Evolutionary conservation across 2,113 vertebrate genomes (phyloP).

Genomic region (Anoplopoma fimbria): DNA sequence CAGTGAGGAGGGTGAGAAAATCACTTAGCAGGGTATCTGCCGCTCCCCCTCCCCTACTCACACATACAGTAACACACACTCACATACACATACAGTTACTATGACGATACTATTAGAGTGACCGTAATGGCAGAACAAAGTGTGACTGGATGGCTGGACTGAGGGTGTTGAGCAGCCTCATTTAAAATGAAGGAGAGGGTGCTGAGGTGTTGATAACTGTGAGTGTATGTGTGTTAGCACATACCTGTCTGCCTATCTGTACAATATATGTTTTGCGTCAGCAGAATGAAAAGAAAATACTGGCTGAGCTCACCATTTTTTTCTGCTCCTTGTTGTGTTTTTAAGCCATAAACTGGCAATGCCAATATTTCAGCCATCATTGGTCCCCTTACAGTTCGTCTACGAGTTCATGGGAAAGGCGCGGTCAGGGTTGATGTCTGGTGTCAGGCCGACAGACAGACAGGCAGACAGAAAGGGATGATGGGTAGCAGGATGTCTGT

Average conservation of each 20-base stretch:
- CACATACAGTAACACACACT: constrained; percentile 36
- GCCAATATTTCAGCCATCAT: constrained; percentile 30
- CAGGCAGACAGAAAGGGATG: constrained; percentile 14
- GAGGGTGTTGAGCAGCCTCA: constrained; percentile 40
- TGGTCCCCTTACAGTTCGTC: not conserved
- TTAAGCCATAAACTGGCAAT: constrained; percentile 51
- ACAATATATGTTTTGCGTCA: constrained; percentile 35
- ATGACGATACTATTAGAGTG: constrained; percentile 64
- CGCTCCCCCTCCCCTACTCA: not conserved
- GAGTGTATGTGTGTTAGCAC: constrained; percentile 12
- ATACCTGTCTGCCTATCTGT: constrained; percentile 19
- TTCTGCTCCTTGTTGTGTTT: constrained; percentile 45
- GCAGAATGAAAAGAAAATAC: constrained; percentile 44
- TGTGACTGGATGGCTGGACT: constrained; percentile 31
- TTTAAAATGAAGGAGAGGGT: constrained; percentile 17
- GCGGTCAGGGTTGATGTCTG: constrained; percentile 16
- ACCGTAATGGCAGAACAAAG: constrained; percentile 51
- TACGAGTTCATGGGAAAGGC: constrained; percentile 7
- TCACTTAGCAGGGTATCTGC: constrained; percentile 45
- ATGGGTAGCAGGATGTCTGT: constrained; percentile 63
- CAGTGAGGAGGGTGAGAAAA: constrained; percentile 51
- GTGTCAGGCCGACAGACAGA: constrained; percentile 1
- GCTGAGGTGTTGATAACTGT: constrained; percentile 54
- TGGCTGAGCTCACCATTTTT: constrained; percentile 54
- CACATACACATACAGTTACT: constrained; percentile 34